These are phyloP conservation scores for Phataginus tricuspis DNA, from an alignment of 2,797 vertebrate species.

Conservation along the genomic window DNA sequence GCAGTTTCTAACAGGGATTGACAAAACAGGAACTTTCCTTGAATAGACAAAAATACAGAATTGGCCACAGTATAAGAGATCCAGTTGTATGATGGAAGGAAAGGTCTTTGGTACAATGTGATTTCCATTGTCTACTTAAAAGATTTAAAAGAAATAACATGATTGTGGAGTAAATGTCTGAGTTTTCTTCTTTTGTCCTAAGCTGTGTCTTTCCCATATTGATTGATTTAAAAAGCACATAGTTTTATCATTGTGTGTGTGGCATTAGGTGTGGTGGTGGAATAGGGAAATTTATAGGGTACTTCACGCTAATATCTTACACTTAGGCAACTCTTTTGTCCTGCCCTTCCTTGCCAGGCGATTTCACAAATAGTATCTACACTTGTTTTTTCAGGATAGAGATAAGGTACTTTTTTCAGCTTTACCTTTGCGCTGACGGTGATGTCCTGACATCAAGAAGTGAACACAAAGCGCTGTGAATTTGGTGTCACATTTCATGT, in stretches of 20 bases:
- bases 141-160: background rate
- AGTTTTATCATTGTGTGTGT: background rate
- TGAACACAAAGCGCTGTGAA: background rate
- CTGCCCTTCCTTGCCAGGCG: background rate
- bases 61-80: background rate
- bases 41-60: background rate
- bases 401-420: background rate
- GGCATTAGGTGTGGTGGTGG: background rate
- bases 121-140: background rate
- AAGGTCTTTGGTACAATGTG: background rate
- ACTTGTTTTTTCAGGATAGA: background rate
- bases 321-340: slow-evolving; percentile 17
- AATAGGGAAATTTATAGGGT: background rate
- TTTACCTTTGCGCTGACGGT: background rate
- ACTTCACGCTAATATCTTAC: background rate
- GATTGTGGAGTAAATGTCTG: background rate
- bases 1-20: background rate
- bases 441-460: background rate
- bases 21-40: background rate
- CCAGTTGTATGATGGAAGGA: background rate
- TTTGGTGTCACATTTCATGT: background rate
- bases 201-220: background rate
- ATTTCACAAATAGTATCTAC: background rate
- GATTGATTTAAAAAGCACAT: background rate
- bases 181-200: background rate